Base-by-base conservation (phyloP, 2,797 vertebrate species). In the Cyclopterus lumpus region DNA sequence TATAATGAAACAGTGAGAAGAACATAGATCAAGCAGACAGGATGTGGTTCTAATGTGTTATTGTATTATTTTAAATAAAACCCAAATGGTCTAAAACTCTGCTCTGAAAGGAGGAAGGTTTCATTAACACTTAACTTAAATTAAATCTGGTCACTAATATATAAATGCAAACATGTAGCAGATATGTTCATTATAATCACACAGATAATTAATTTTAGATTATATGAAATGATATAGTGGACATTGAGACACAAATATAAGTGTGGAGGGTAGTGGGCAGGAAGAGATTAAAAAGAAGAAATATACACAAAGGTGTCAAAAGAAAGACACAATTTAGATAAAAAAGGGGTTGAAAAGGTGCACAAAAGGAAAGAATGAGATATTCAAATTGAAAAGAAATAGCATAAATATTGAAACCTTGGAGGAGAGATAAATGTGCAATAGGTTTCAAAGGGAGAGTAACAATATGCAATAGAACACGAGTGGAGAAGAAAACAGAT, bases 361-460 rank as follows among this genome's bases (percentile, higher is more conserved):
- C 12, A 58, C 0, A 38, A 18, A 44, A 2, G 36, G 38, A 53
- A 67, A 70, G 3, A 46, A 54, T 40, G 2, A 24, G 22, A 73
- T 64, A 61, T 63, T 54, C 64, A 51, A 66, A 73, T 48, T 16
- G 18, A 32, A 66, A 74, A 64, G 12, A 71, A 72, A 55, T 2
- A 53, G 38, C 8, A 26, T 2, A 62, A 73, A 60, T 18, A 57
- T 24, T 2, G 14, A 61, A 44, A 67, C 14, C 20, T 36, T 18
- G 26, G 20, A 55, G 22, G 10, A 36, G n/a, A 75, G 2, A 54
- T 48, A n/a, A 40, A 73, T 55, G 11, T 40, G 26, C 2, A 68
- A 34, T 55, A 14, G 12, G 24, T 38, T 78, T 75, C 3, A 22
- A 38, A 18, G 51, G 30, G 18, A 65, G 18, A 51, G 20, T 63